phyloP scores from a whole-genome alignment of 64 coral and sea anemone genomes.

The Montipora sp. region DNA sequence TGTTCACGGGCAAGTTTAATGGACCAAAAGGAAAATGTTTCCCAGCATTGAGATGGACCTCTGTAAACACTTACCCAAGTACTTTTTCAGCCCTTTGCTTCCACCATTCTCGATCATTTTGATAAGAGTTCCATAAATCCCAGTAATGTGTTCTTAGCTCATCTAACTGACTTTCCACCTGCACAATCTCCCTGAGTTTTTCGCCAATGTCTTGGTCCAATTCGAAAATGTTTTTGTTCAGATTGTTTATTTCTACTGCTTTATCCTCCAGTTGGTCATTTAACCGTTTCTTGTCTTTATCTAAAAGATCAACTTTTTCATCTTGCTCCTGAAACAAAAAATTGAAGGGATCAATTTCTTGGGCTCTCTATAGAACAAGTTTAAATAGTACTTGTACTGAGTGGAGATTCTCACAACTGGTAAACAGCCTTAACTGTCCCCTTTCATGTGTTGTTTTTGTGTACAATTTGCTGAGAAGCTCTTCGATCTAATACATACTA shows the following conservation, averaged over 20 bases:
- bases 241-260: constrained; percentile 65
- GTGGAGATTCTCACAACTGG: no score
- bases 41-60: background rate
- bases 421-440: no score
- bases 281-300: constrained; percentile 62
- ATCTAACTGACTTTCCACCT: constrained; percentile 46
- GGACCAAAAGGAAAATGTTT: background rate
- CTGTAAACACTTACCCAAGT: constrained; percentile 5
- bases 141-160: constrained; percentile 32
- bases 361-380: background rate
- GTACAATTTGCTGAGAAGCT: no score
- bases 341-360: background rate
- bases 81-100: constrained; percentile 54
- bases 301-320: constrained; percentile 36
- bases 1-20: no score
- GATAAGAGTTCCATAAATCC: constrained; percentile 64
- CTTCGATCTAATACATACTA: no score
- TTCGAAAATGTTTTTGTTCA: constrained; percentile 12
- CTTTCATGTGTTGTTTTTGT: no score
- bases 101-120: constrained; percentile 74
- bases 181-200: constrained; percentile 64
- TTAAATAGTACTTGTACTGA: no score
- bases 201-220: constrained; percentile 76
- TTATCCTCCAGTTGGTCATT: constrained; percentile 65
- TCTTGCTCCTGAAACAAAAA: constrained; percentile 64